These are phyloP conservation scores for Andinoacara biseriatus DNA, from an alignment of 2,113 vertebrate species.

Conservation along the genomic window DNA sequence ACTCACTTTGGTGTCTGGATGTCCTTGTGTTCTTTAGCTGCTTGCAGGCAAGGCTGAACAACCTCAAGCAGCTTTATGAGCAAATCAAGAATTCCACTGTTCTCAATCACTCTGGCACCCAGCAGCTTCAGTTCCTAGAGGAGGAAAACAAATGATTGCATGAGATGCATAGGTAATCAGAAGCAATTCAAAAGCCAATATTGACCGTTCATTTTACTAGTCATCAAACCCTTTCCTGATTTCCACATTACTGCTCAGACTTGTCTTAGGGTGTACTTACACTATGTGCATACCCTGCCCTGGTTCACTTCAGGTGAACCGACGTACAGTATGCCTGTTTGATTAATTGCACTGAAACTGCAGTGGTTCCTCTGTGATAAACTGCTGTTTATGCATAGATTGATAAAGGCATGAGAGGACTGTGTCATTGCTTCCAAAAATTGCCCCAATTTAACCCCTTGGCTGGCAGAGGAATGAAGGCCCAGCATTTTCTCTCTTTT, in stretches of 20 bases:
- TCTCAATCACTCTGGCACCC: conserved; percentile 90
- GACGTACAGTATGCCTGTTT: neutral
- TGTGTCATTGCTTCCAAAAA: neutral
- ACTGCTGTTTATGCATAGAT: neutral
- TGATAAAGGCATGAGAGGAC: neutral
- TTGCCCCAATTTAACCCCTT: neutral
- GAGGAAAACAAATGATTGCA: neutral
- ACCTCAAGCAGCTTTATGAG: conserved; percentile 94
- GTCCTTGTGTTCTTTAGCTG: conserved; percentile 93
- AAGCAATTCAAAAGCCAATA: neutral
- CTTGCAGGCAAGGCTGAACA: conserved; percentile 92
- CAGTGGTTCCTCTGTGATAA: neutral
- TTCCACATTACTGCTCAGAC: neutral
- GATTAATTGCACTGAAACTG: neutral
- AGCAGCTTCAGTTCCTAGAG: conserved; percentile 89
- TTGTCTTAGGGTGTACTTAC: neutral
- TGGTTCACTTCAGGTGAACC: neutral
- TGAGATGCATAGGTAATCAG: neutral
- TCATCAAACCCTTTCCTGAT: neutral
- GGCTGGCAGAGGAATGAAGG: no score
- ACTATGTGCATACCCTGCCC: neutral
- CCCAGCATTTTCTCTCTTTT: no score
- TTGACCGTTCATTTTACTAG: neutral
- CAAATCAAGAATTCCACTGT: conserved; percentile 89
- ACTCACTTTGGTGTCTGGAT: conserved; percentile 94